Conservation (phyloP, 2,797 vertebrate species). For the Pitangus sulphuratus region DNA sequence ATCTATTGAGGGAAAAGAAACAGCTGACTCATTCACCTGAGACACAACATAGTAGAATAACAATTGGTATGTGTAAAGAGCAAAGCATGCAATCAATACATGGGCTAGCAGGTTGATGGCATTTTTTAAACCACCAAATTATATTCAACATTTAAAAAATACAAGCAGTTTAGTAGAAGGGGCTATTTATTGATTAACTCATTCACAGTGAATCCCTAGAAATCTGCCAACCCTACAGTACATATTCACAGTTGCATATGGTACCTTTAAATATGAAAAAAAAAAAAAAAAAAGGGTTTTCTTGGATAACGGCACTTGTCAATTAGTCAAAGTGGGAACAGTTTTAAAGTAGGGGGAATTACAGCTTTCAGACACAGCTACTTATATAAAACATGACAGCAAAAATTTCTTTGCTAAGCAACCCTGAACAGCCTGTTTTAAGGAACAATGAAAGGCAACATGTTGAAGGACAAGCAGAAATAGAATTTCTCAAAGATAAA, state of each 20-base stretch:
- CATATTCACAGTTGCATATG: neutral
- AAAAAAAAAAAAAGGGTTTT: fast-evolving
- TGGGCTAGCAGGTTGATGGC: neutral
- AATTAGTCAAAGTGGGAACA: constrained; percentile 36
- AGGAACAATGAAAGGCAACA: neutral
- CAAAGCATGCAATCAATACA: neutral
- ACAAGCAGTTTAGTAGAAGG: neutral
- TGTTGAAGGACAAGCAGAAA: neutral
- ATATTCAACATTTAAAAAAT: neutral
- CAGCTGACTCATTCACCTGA: neutral
- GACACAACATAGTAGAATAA: neutral
- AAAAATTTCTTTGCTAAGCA: constrained; percentile 48
- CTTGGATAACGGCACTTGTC: constrained; percentile 41
- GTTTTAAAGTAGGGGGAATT: constrained; percentile 26
- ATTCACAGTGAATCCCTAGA: neutral
- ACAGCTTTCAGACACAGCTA: constrained; percentile 39
- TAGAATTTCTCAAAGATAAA: neutral
- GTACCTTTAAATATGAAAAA: neutral
- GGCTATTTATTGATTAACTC: neutral
- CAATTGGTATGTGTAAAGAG: neutral
- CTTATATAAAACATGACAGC: constrained; percentile 19
- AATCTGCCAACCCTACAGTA: neutral
- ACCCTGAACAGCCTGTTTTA: neutral
- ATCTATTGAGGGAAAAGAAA: neutral
- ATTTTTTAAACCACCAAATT: neutral